phyloP scores from a whole-genome alignment of 1,140 invertebrate species.

The Drosophila ogumai region DNA sequence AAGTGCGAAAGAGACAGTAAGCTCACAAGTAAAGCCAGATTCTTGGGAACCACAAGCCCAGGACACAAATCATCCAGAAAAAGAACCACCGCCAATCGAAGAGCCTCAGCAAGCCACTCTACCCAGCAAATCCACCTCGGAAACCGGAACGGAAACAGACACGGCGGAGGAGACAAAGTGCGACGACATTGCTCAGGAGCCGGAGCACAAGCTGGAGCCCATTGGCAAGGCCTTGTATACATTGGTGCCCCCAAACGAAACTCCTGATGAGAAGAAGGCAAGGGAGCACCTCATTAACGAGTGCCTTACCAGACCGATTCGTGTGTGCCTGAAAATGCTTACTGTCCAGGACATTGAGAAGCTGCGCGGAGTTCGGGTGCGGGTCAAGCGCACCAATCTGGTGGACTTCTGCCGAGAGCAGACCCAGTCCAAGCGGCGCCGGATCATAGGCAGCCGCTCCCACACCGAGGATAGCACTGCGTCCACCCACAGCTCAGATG shows the following conservation, averaged over 20 bases:
- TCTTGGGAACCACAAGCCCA: too few species aligned
- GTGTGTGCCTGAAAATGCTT: slow-evolving; percentile 39
- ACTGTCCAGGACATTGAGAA: slow-evolving; percentile 50
- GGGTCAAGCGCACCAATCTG: slow-evolving; percentile 58
- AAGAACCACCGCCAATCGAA: too few species aligned
- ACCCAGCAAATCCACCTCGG: not conserved
- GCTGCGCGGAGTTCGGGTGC: slow-evolving; percentile 51
- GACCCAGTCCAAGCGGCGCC: not conserved
- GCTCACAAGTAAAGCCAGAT: not conserved
- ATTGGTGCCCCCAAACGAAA: not conserved
- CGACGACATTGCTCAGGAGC: not conserved
- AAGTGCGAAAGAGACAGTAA: not conserved
- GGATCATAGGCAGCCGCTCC: slow-evolving; percentile 8
- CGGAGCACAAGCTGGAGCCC: not conserved
- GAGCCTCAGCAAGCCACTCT: not conserved
- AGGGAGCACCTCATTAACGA: slow-evolving; percentile 40
- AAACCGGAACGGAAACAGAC: slow-evolving; percentile 24
- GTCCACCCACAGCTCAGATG: slow-evolving; percentile 31
- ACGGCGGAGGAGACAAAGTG: slow-evolving; percentile 9
- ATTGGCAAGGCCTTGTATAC: not conserved
- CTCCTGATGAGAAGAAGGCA: not conserved
- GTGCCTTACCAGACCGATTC: slow-evolving; percentile 37
- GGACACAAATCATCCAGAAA: too few species aligned
- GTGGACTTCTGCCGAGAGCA: slow-evolving; percentile 28
- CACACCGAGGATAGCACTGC: slow-evolving; percentile 52